phyloP scores from a whole-genome alignment of 2,888 invertebrate genomes.

The Tyria jacobaeae region DNA sequence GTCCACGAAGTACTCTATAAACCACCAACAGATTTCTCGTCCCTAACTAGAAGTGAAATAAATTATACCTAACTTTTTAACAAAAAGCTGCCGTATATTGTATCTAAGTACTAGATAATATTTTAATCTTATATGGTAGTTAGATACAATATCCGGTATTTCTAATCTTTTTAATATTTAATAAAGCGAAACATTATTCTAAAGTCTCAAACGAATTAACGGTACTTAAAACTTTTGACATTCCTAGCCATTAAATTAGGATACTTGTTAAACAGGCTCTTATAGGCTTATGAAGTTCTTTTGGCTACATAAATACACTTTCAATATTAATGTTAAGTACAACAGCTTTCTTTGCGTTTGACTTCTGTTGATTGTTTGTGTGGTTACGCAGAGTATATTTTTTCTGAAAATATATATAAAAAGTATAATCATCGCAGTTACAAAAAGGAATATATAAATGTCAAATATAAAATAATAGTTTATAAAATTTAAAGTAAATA shows the following conservation, averaged over 20 bases:
- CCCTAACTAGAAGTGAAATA: conserved; percentile 17
- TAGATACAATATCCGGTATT: no score
- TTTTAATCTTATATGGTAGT: no score
- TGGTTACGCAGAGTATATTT: no score
- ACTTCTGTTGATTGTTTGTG: no score
- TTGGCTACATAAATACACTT: not conserved
- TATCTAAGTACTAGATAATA: conserved; percentile 29
- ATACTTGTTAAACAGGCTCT: conserved; percentile 44
- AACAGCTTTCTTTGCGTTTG: no score
- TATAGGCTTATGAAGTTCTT: conserved; percentile 34
- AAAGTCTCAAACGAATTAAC: conserved; percentile 54
- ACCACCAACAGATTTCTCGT: not conserved
- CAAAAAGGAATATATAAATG: no score
- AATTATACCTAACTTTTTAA: conserved; percentile 33
- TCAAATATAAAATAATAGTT: no score
- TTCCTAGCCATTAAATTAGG: conserved; percentile 44
- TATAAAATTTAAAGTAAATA: no score
- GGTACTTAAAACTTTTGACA: conserved; percentile 52
- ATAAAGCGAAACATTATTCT: conserved; percentile 52
- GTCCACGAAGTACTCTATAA: no score
- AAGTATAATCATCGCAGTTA: no score
- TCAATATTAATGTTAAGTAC: not conserved
- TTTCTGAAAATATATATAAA: no score
- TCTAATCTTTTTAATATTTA: conserved; percentile 53
- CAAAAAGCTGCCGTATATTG: conserved; percentile 24